Conservation (phyloP, 2,113 vertebrate genomes). For the Athene noctua region DNA sequence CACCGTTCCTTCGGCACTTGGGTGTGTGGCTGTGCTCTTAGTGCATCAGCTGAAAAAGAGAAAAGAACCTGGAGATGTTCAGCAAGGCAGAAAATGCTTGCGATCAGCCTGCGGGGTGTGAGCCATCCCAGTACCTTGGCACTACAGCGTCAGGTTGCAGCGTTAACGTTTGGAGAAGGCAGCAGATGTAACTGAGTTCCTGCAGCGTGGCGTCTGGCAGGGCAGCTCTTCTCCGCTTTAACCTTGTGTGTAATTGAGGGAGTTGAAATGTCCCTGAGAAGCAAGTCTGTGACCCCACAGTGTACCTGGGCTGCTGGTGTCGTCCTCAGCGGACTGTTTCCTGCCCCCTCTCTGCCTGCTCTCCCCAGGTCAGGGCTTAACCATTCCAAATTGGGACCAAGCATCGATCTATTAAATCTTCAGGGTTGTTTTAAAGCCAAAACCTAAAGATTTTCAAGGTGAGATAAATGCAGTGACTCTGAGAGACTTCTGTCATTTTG, state of each 20-base stretch:
- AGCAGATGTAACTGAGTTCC: not conserved
- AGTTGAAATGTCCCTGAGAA: not conserved
- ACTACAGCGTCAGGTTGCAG: not conserved
- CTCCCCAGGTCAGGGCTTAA: not conserved
- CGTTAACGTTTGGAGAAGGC: fast-evolving
- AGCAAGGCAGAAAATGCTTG: not conserved
- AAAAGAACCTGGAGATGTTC: not conserved
- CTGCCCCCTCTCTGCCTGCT: not conserved
- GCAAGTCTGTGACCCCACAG: not conserved
- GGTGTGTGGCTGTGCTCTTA: not conserved
- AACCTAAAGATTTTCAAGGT: not conserved
- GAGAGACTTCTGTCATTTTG: not conserved
- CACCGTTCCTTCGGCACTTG: not conserved
- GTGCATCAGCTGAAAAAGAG: not conserved
- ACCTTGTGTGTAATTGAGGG: not conserved
- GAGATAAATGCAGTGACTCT: not conserved
- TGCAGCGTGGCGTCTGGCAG: not conserved
- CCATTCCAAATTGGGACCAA: not conserved
- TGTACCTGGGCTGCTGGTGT: not conserved
- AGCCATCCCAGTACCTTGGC: not conserved
- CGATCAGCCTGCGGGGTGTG: not conserved
- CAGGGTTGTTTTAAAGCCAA: not conserved
- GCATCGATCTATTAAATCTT: not conserved
- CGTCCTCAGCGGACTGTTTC: not conserved
- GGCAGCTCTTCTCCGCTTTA: not conserved